A percentile compares a stretch with the other conserved stretches of the same genome.
phyloP scores from a whole-genome alignment of 2,797 vertebrate genomes.

The Loris lydekkerianus region DNA sequence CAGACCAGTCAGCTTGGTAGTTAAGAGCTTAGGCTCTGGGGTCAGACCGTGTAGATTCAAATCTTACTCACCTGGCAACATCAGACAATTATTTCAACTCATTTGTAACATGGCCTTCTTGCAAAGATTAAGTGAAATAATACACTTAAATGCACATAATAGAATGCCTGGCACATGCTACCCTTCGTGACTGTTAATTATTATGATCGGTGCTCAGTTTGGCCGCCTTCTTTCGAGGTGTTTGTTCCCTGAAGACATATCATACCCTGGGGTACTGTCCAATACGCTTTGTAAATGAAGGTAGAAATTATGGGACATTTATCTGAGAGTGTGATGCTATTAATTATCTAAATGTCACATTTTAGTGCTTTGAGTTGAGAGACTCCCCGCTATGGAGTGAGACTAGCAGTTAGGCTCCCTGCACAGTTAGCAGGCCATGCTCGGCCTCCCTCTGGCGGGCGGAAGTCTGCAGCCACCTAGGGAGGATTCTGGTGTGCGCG shows the following conservation, averaged over 20 bases:
- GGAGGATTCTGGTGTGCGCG: neutral
- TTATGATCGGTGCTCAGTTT: neutral
- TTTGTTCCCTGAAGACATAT: neutral
- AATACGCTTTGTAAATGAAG: neutral
- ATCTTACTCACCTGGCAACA: neutral
- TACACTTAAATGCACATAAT: neutral
- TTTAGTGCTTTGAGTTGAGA: neutral
- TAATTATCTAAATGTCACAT: neutral
- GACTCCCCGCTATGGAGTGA: neutral
- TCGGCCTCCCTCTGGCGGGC: fast-evolving
- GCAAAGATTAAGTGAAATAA: neutral
- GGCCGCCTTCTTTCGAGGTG: neutral
- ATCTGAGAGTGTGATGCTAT: neutral
- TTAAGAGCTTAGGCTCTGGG: neutral
- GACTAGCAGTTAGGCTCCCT: neutral
- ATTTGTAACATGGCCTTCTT: neutral
- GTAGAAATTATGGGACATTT: neutral
- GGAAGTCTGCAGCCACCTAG: neutral
- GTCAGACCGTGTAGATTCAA: neutral
- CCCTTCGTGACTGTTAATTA: neutral
- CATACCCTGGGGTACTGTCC: neutral
- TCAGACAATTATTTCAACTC: neutral
- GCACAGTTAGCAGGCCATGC: no score
- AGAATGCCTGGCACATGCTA: neutral
- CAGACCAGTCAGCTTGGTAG: neutral